Evolutionary conservation across 2,797 vertebrate genomes (phyloP), one percentile per base, ranked within the genome.

Genomic region (Linurgus olivaceus): DNA sequence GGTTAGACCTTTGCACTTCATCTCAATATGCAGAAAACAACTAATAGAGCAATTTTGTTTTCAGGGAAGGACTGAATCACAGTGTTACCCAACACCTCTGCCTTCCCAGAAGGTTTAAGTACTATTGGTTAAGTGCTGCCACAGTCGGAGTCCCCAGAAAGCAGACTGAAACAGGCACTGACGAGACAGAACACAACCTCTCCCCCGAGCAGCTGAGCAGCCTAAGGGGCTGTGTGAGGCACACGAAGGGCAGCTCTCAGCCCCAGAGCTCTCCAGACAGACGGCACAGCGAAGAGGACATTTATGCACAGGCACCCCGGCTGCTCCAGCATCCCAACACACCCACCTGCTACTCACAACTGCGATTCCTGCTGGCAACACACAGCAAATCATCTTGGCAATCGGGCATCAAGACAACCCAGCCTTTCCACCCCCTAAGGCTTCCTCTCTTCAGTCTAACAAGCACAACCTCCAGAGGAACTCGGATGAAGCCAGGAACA

Each of bases 241-340:
- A 25, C 14, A 18, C 0, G 0, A 18, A 0, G 0, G 3, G 20
- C 7, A 37, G 10, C 28, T 20, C 42, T 20, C 42, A 13, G 33
- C 5, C 20, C 58, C 50, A 52, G 26, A 33, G 5, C 44, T 28
- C 28, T 48, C 20, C 13, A 35, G 29, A 35, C 25, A 71, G 35
- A 45, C 3, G 8, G 21, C 0, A 25, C 18, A 59, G 29, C 61
- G 13, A 18, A 19, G n/a, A 16, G 18, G 17, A 40, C 5, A 0
- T 6, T 51, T 63, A 1, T 0, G 5, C 13, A 3, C 15, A 3
- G 9, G 5, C 29, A 38, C 19, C 31, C 4, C 0, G 2, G 25
- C 24, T 70, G 6, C 6, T 26, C n/a, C 31, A 42, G 21, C 29
- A 14, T 7, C 37, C 11, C 17, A 20, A 16, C 0, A 58, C 16